A percentile compares a stretch with the other conserved stretches of the same genome.
phyloP scores from a whole-genome alignment of 2,113 vertebrate genomes.

The Rhipidura dahli region DNA sequence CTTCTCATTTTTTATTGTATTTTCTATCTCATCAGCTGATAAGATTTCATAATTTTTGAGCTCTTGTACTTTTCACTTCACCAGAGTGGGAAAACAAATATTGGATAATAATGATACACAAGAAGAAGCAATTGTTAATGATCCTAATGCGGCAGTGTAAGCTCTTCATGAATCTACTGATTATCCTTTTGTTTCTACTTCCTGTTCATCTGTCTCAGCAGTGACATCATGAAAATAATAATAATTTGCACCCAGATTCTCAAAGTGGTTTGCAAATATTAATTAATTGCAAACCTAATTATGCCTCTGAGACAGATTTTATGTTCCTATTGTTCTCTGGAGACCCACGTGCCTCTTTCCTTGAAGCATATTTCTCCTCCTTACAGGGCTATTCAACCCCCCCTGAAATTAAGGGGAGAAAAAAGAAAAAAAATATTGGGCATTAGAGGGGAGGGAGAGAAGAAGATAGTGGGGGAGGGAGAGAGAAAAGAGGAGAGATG shows the following conservation, averaged over 20 bases:
- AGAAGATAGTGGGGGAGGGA: neutral
- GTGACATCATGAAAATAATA: conserved; percentile 50
- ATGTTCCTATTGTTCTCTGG: conserved; percentile 13
- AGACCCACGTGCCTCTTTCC: neutral
- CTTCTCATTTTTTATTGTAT: neutral
- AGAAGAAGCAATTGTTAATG: conserved; percentile 20
- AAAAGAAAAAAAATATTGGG: neutral
- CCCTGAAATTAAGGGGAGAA: neutral
- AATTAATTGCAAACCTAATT: conserved; percentile 58
- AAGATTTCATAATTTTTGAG: neutral
- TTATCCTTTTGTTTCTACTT: conserved; percentile 46
- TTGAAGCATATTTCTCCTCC: neutral
- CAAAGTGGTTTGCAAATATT: conserved; percentile 59
- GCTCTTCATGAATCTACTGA: neutral
- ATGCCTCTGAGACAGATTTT: conserved; percentile 55
- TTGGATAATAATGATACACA: neutral
- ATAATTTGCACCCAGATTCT: conserved; percentile 37
- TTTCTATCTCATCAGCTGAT: neutral
- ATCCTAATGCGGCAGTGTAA: neutral
- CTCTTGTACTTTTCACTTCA: neutral
- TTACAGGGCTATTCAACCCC: neutral
- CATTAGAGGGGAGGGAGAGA: neutral
- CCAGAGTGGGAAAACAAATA: neutral
- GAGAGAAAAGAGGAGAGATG: neutral
- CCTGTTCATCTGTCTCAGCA: conserved; percentile 1